Conservation (phyloP, 2,113 vertebrate species). For the Galbula dea region DNA sequence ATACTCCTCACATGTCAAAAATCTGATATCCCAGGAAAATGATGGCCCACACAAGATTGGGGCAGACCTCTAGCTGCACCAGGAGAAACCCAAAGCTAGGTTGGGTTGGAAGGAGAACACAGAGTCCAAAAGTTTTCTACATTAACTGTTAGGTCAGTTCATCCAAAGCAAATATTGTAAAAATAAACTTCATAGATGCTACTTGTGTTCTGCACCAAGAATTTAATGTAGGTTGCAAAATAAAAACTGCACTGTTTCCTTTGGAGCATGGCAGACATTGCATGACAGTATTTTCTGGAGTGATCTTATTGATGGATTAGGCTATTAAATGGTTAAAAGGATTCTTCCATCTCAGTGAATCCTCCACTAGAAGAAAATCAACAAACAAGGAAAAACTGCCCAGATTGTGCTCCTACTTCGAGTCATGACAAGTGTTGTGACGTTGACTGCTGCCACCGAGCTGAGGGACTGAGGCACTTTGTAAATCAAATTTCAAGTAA, state of each 20-base stretch:
- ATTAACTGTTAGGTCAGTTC: background rate
- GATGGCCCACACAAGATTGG: background rate
- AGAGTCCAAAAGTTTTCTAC: background rate
- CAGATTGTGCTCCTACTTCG: background rate
- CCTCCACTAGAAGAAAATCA: constrained; percentile 31
- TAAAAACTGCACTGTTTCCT: background rate
- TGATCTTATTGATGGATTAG: background rate
- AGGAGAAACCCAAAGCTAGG: background rate
- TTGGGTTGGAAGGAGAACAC: background rate
- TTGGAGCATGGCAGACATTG: background rate
- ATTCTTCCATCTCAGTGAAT: constrained; percentile 16
- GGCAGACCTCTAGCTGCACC: background rate
- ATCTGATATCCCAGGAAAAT: background rate
- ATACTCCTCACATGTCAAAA: background rate
- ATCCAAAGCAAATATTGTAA: background rate
- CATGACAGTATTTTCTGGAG: background rate
- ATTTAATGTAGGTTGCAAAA: background rate
- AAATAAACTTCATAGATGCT: background rate
- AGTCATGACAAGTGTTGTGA: constrained; percentile 55
- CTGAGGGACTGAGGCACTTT: constrained; percentile 70
- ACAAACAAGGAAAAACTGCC: background rate
- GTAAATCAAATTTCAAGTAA: constrained; percentile 73
- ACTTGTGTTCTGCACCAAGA: background rate
- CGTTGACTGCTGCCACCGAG: constrained; percentile 40
- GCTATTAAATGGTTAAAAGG: constrained; percentile 29